These are phyloP conservation scores for Drosophila melanosoma DNA, from an alignment of 2,888 invertebrate species.

Conservation along the genomic window DNA sequence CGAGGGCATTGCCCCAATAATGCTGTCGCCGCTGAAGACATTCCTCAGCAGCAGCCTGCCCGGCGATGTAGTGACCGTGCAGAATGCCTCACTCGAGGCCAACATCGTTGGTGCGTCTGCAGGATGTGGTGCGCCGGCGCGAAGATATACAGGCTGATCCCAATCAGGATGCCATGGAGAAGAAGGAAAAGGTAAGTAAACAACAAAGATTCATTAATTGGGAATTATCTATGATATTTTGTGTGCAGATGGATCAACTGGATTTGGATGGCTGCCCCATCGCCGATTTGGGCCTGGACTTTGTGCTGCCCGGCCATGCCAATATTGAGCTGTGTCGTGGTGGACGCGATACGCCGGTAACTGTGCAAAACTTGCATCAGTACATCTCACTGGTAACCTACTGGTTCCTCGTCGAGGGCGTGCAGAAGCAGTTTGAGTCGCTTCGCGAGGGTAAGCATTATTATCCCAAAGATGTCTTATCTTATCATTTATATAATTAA, in stretches of 20 bases:
- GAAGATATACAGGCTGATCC: conserved; percentile 88
- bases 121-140: conserved; percentile 90
- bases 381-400: conserved; percentile 97
- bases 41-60: conserved; percentile 91
- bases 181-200: conserved; percentile 87
- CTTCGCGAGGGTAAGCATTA: conserved; percentile 89
- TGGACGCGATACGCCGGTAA: conserved; percentile 95
- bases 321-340: conserved; percentile 96
- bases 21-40: conserved; percentile 89
- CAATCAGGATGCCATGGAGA: conserved; percentile 88
- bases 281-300: conserved; percentile 96
- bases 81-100: conserved; percentile 96
- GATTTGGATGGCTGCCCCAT: conserved; percentile 96
- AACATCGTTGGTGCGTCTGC: conserved; percentile 91
- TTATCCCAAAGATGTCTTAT: neutral
- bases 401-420: conserved; percentile 98
- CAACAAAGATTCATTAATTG: neutral
- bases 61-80: conserved; percentile 91
- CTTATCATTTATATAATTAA: neutral
- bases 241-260: conserved; percentile 88
- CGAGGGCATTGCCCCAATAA: conserved; percentile 92
- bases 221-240: neutral
- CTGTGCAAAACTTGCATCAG: conserved; percentile 96
- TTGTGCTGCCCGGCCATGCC: conserved; percentile 97
- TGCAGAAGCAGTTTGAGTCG: conserved; percentile 98